Evolutionary conservation across 1,140 invertebrate genomes (phyloP), one percentile per base, ranked within the genome.

Genomic region (Drosophila serrata): DNA sequence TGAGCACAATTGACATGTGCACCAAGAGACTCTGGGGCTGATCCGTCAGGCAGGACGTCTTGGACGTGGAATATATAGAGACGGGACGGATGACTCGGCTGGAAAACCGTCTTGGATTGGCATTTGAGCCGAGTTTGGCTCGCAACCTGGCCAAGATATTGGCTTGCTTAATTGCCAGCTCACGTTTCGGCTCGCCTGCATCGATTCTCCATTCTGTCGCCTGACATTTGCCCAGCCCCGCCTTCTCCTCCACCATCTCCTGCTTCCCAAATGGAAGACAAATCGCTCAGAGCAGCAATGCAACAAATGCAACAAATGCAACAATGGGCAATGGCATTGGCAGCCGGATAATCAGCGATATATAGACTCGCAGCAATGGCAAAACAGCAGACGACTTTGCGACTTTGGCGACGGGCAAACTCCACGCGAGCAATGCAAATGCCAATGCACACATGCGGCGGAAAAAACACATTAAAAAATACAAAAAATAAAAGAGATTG

Each of bases 371-470:
- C 48, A 63, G 46, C 40, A 46, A 62, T 43, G 27, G 29, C 48
- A 57, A 57, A 53, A 31, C 61, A 19, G 67, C 64, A 67, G 69
- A 64, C 78, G 59, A 63, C 73, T 69, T 56, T 35, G 31, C 35
- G 35, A 63, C 60, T 69, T 55, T 69, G 62, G 65, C 62, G 65
- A 67, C 75, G 72, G 46, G 57, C 72, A 57, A 84, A 85, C 82
- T 85, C 74, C 81, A 86, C 65, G 53, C 69, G 74, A 81, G 85
- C 85, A 90, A 88, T 88, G 84, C 85, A 88, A 88, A 88, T 87
- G 82, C 84, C 82, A 87, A 79, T 82, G 79, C 75, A 61, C 35
- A 77, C 37, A 64, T 59, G 65, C 45, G 64, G 49, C 60, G 22
- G 58, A 24, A 37, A 55, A 31, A 64, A 46, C 19, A 24, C 2